phyloP scores from a whole-genome alignment of 1,140 invertebrate species.

The Drosophila leontia region DNA sequence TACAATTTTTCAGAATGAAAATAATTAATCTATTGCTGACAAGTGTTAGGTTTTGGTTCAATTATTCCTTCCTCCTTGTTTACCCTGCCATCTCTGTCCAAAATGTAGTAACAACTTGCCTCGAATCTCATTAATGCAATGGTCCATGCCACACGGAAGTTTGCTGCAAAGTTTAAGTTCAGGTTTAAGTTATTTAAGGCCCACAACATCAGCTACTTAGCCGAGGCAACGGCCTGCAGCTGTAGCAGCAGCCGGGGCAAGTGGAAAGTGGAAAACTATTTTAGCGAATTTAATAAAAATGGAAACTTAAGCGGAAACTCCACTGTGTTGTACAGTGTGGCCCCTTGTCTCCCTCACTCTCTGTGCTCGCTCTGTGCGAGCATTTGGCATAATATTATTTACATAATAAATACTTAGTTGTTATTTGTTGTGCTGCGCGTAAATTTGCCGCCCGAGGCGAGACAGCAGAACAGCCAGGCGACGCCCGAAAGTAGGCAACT shows the following conservation, averaged over 20 bases:
- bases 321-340: conserved; percentile 1
- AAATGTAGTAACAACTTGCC: conserved; percentile 11
- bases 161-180: conserved; percentile 40
- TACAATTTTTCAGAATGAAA: background rate
- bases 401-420: conserved; percentile 78
- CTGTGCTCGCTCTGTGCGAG: conserved; percentile 31
- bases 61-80: background rate
- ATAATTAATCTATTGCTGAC: no score
- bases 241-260: conserved; percentile 10
- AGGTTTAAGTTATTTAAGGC: conserved; percentile 45
- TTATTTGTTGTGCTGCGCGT: conserved; percentile 74
- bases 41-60: no score
- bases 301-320: conserved; percentile 37
- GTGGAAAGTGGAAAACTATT: conserved; percentile 60
- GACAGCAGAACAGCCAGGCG: conserved; percentile 29
- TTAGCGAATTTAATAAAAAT: conserved; percentile 57
- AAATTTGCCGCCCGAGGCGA: conserved; percentile 62
- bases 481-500: conserved; percentile 29
- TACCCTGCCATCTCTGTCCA: background rate
- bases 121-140: conserved; percentile 23
- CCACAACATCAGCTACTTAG: conserved; percentile 48
- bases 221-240: conserved; percentile 29
- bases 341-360: background rate
- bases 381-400: conserved; percentile 76
- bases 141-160: conserved; percentile 10